A percentile compares a stretch with the other conserved stretches of the same genome.
phyloP scores from a whole-genome alignment of 2,797 vertebrate genomes.

The Poecile montanus region DNA sequence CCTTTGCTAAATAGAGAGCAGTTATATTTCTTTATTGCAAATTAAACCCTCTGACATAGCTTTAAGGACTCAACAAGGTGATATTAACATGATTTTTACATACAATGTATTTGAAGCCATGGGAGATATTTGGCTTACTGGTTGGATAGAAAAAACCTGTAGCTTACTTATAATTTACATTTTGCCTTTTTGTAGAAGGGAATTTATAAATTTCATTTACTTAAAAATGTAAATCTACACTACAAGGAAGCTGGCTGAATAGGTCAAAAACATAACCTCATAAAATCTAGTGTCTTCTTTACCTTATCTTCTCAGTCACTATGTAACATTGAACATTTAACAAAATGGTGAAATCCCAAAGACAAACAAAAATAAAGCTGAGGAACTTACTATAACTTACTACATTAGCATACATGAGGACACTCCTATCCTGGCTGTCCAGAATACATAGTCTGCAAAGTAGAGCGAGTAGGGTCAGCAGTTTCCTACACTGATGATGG shows the following conservation, averaged over 20 bases:
- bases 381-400: background rate
- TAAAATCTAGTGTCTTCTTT: background rate
- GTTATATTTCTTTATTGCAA: conserved; percentile 16
- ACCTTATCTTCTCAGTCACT: background rate
- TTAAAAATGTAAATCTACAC: background rate
- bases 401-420: background rate
- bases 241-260: background rate
- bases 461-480: background rate
- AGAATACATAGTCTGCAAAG: background rate
- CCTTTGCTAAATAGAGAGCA: conserved; percentile 24
- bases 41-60: background rate
- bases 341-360: background rate
- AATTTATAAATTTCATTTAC: background rate
- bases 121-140: background rate
- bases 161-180: background rate
- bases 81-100: background rate
- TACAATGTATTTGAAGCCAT: background rate
- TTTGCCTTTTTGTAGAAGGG: background rate
- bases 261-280: background rate
- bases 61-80: conserved; percentile 20
- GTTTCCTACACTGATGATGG: background rate
- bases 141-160: background rate
- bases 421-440: background rate
- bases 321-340: background rate
- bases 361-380: background rate